Percentiles rank a stretch among this genome's conserved stretches.
Evolutionary conservation across 2,797 vertebrate species (phyloP).

Genomic region (Bovichtus diacanthus): DNA sequence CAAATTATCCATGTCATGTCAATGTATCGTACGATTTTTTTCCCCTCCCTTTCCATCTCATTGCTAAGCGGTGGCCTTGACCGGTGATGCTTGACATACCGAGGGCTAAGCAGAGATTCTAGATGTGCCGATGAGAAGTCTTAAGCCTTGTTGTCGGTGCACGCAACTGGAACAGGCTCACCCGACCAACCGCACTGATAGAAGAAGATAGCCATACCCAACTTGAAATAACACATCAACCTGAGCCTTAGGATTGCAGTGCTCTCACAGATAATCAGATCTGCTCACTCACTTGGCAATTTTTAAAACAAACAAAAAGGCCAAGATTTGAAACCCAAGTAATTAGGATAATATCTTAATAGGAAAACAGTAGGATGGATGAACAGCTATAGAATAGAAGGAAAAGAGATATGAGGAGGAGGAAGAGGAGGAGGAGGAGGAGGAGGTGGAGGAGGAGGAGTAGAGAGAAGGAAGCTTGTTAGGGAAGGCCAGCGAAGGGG

Average conservation of each 20-base stretch:
- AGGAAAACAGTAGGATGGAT: neutral
- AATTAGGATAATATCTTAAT: neutral
- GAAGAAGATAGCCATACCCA: conserved; percentile 28
- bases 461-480: conserved; percentile 43
- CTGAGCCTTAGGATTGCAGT: too few species aligned
- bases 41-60: neutral
- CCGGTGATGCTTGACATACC: conserved; percentile 32
- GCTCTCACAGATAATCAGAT: too few species aligned
- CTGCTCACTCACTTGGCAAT: neutral
- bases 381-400: conserved; percentile 6
- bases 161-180: conserved; percentile 45
- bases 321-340: neutral
- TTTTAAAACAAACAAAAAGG: neutral
- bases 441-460: conserved; percentile 17
- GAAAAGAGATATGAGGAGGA: conserved; percentile 4
- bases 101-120: conserved; percentile 38
- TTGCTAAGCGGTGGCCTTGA: neutral
- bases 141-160: conserved; percentile 50
- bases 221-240: conserved; percentile 51
- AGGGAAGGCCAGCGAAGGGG: conserved; percentile 35
- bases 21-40: too few species aligned
- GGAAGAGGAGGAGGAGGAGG: too few species aligned
- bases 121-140: conserved; percentile 45
- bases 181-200: conserved; percentile 16
- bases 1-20: too few species aligned